Evolutionary conservation across 2,888 invertebrate species (phyloP).

Genomic region (Nebria salina): DNA sequence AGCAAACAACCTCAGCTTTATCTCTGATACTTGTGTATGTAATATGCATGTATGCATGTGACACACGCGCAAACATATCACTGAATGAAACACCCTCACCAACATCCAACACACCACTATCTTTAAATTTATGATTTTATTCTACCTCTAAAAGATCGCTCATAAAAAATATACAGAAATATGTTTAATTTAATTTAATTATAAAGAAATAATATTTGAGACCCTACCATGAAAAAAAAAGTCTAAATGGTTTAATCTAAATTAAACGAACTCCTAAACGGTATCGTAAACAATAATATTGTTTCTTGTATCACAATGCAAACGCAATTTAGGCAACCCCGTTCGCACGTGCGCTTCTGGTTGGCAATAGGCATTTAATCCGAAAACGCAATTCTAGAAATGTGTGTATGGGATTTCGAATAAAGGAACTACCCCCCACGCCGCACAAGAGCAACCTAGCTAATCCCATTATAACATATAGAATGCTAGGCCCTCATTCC

Average conservation of each 20-base stretch:
- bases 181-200: too few relatives aligned
- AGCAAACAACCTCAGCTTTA: not conserved
- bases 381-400: slow-evolving; percentile 1
- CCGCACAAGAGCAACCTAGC: not conserved
- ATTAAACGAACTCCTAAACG: not conserved
- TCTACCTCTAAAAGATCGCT: too few relatives aligned
- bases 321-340: not conserved
- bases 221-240: too few relatives aligned
- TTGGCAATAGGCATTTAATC: slow-evolving; percentile 1
- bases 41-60: not conserved
- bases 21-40: not conserved
- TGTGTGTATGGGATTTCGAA: not conserved
- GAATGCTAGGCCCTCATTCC: not conserved
- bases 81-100: not conserved
- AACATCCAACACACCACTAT: too few relatives aligned
- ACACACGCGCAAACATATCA: not conserved
- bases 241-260: not conserved
- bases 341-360: not conserved
- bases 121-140: too few relatives aligned
- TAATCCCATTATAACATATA: not conserved
- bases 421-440: not conserved
- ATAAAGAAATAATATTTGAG: too few relatives aligned
- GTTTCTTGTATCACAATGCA: not conserved
- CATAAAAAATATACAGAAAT: too few relatives aligned
- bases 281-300: not conserved